These are phyloP conservation scores for Fukomys damarensis DNA, from an alignment of 2,113 vertebrate genomes.

Conservation along the genomic window DNA sequence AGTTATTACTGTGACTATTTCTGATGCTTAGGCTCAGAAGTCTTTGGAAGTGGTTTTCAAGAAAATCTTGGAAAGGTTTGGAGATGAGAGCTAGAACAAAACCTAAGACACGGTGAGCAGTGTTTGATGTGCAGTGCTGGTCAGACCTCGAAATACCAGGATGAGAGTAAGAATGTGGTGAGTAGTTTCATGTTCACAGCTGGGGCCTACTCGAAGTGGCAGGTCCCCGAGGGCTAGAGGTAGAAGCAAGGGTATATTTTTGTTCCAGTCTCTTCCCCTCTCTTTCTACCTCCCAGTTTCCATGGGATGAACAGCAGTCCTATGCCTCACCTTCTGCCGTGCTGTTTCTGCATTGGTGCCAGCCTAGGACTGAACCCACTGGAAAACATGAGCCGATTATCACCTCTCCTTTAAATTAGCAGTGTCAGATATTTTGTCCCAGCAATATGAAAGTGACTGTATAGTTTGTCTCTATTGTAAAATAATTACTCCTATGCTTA, in stretches of 20 bases:
- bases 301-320: neutral
- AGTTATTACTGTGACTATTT: neutral
- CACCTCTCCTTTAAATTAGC: neutral
- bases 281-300: neutral
- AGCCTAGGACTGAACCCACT: neutral
- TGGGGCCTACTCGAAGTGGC: neutral
- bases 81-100: neutral
- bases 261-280: neutral
- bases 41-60: neutral
- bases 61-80: neutral
- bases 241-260: neutral
- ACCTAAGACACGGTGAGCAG: neutral
- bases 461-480: neutral
- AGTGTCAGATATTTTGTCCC: neutral
- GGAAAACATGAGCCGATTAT: neutral
- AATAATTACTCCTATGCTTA: neutral
- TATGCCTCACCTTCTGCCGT: neutral
- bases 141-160: neutral
- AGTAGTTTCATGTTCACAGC: neutral
- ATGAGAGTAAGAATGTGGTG: neutral
- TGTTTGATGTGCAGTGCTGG: neutral
- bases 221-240: neutral
- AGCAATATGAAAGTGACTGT: neutral
- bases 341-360: neutral
- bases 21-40: neutral